A percentile compares a stretch with the other conserved stretches of the same genome.
These are phyloP conservation scores for Eciton burchellii DNA, from an alignment of 1,140 invertebrate species.

Conservation along the genomic window DNA sequence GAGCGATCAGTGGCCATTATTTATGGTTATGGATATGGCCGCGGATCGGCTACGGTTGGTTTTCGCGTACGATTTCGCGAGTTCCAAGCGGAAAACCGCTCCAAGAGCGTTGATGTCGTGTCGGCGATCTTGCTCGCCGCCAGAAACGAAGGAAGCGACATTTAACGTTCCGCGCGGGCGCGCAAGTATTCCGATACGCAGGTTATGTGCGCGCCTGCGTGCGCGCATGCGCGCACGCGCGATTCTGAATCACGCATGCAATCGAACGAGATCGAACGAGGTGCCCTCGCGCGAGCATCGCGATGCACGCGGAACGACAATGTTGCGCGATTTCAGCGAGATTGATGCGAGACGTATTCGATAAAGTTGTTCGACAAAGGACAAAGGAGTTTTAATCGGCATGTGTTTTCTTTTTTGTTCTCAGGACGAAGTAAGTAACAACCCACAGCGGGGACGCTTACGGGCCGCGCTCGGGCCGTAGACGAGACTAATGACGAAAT, in stretches of 20 bases:
- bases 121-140: slow-evolving; percentile 34
- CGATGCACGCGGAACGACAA: background rate
- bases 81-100: slow-evolving; percentile 42
- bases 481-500: slow-evolving; percentile 72
- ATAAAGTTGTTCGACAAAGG: slow-evolving; percentile 66
- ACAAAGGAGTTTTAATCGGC: slow-evolving; percentile 77
- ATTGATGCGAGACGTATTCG: slow-evolving; percentile 66
- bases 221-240: too few relatives aligned
- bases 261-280: background rate
- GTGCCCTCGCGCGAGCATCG: too few relatives aligned
- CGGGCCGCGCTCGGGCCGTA: slow-evolving; percentile 67
- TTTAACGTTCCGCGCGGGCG: background rate
- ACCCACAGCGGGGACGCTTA: slow-evolving; percentile 65
- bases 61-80: slow-evolving; percentile 64
- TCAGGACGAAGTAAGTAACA: slow-evolving; percentile 85
- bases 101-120: slow-evolving; percentile 65
- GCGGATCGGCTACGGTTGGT: slow-evolving; percentile 60
- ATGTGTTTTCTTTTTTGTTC: slow-evolving; percentile 82
- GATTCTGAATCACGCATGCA: background rate
- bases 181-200: background rate
- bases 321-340: slow-evolving; percentile 25
- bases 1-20: slow-evolving; percentile 83
- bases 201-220: background rate
- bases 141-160: slow-evolving; percentile 12
- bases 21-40: slow-evolving; percentile 70